Percentiles rank a stretch among this genome's conserved stretches.
Evolutionary conservation across 2,888 invertebrate species (phyloP).

Genomic region (Vanessa cardui): DNA sequence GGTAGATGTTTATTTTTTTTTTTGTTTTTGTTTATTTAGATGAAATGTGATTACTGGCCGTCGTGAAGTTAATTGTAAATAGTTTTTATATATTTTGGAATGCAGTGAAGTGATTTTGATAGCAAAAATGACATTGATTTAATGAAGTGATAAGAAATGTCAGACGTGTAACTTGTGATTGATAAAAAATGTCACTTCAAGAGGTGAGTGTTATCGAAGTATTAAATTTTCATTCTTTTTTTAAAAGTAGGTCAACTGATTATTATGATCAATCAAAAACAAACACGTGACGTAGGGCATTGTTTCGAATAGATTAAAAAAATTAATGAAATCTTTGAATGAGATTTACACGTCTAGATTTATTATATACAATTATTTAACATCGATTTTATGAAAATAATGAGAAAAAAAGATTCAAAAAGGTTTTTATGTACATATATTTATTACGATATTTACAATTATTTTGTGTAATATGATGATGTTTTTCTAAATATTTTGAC

Average conservation of each 20-base stretch:
- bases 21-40: background rate
- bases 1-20: constrained; percentile 19
- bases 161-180: constrained; percentile 54
- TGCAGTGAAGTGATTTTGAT: constrained; percentile 30
- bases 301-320: too few species aligned
- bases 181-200: constrained; percentile 68
- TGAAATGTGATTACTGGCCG: background rate
- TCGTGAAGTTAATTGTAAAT: background rate
- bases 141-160: constrained; percentile 63
- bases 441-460: too few species aligned
- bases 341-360: too few species aligned
- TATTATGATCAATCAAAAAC: background rate
- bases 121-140: constrained; percentile 38
- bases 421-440: too few species aligned
- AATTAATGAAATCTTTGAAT: too few species aligned
- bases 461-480: too few species aligned
- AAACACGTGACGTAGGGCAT: background rate
- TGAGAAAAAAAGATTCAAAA: too few species aligned
- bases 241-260: constrained; percentile 34
- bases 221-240: constrained; percentile 11
- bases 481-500: too few species aligned
- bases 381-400: too few species aligned
- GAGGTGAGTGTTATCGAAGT: constrained; percentile 62
- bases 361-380: too few species aligned
- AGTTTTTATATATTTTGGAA: constrained; percentile 8